Evolutionary conservation across 92 coral and sea anemone genomes (phyloP).

Genomic region (Paragorgia papillata): DNA sequence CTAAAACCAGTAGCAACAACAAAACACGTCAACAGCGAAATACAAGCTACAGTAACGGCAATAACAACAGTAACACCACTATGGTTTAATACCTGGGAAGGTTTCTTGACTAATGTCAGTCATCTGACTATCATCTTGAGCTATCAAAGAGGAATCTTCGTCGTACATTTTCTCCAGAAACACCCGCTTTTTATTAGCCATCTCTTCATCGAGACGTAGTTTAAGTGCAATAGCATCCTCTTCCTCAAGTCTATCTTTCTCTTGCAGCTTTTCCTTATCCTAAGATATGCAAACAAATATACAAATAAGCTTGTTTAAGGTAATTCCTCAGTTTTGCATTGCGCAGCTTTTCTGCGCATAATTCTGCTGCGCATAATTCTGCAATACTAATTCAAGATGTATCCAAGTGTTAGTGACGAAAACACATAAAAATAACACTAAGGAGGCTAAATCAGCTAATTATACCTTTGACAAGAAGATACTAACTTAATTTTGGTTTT

Average conservation of each 20-base stretch:
- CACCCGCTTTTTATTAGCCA: constrained; percentile 17
- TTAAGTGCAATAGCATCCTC: constrained; percentile 47
- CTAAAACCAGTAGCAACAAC: background rate
- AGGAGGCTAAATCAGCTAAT: too few species aligned
- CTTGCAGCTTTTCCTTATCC: constrained; percentile 71
- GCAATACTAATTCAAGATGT: too few species aligned
- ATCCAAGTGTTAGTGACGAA: too few species aligned
- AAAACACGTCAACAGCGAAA: background rate
- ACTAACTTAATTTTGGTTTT: too few species aligned
- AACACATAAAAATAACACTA: too few species aligned
- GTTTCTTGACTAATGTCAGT: constrained; percentile 86
- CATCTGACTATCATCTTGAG: constrained; percentile 91
- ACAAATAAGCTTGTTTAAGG: too few species aligned
- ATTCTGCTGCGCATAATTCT: too few species aligned
- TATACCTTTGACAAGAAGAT: too few species aligned
- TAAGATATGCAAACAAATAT: background rate
- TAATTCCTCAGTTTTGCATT: too few species aligned
- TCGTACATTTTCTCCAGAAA: constrained; percentile 28
- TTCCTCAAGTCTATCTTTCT: constrained; percentile 63
- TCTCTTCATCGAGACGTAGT: constrained; percentile 35
- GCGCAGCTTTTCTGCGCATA: too few species aligned
- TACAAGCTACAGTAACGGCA: background rate
- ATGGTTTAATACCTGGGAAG: constrained; percentile 73
- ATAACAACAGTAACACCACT: background rate
- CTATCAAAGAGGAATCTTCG: constrained; percentile 9